A percentile compares a stretch with the other conserved stretches of the same genome.
Evolutionary conservation across 2,797 vertebrate genomes (phyloP).

Genomic region (Craterocephalus amniculus): DNA sequence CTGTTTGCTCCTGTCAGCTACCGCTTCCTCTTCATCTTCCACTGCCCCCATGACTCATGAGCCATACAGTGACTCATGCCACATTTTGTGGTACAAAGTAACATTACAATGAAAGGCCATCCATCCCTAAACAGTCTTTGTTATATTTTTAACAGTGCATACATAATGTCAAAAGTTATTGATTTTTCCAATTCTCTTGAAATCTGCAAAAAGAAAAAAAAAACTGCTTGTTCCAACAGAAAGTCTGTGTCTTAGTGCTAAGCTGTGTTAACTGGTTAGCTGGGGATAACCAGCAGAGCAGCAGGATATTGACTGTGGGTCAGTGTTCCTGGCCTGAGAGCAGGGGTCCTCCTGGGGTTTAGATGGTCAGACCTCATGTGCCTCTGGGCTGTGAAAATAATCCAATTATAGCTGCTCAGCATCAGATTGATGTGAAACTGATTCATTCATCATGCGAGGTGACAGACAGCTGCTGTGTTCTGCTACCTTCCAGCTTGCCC

Average conservation of each 20-base stretch:
- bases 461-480: slow-evolving; percentile 63
- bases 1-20: too few species aligned
- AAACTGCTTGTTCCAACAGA: background rate
- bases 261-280: slow-evolving; percentile 50
- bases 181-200: background rate
- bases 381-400: slow-evolving; percentile 80
- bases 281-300: slow-evolving; percentile 54
- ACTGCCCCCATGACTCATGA: background rate
- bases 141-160: background rate
- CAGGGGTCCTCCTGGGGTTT: slow-evolving; percentile 73
- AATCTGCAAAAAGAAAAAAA: background rate
- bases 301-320: slow-evolving; percentile 63
- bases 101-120: background rate
- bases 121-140: background rate
- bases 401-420: slow-evolving; percentile 81
- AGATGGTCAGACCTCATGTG: slow-evolving; percentile 67
- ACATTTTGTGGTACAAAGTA: background rate
- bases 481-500: slow-evolving; percentile 28
- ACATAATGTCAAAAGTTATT: background rate
- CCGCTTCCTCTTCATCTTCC: too few species aligned
- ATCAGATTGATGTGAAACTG: slow-evolving; percentile 81
- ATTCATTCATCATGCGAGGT: slow-evolving; percentile 83
- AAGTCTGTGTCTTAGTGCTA: background rate
- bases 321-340: slow-evolving; percentile 62
- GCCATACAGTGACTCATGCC: background rate